A percentile compares a stretch with the other conserved stretches of the same genome.
These are phyloP conservation scores for Coleophora flavipennella DNA, from an alignment of 2,888 invertebrate species.

Conservation along the genomic window DNA sequence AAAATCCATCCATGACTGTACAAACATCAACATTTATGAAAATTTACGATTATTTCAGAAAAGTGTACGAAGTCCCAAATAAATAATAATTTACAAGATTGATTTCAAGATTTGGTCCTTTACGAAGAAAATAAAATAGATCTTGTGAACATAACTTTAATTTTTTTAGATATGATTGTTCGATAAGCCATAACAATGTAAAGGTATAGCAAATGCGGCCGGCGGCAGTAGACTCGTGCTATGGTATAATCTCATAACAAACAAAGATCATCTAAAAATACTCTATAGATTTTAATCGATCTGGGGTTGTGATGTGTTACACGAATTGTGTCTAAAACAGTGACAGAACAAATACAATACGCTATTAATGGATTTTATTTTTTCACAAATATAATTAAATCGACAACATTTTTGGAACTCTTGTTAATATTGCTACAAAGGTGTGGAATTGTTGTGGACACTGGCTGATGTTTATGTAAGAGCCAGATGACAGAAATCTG, in stretches of 20 bases:
- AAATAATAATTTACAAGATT: conserved; percentile 30
- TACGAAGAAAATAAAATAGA: conserved; percentile 23
- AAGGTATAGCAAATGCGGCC: conserved; percentile 24
- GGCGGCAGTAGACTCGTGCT: conserved; percentile 8
- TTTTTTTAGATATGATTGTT: conserved; percentile 35
- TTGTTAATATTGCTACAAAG: not conserved
- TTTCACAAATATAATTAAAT: not conserved
- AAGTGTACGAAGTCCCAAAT: conserved; percentile 27
- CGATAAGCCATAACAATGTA: conserved; percentile 49
- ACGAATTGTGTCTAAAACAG: not conserved
- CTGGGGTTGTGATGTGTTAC: not conserved
- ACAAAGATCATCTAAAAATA: conserved; percentile 70
- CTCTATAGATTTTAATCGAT: conserved; percentile 26
- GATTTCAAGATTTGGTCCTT: conserved; percentile 46
- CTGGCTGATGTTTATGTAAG: not conserved
- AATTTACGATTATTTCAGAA: not conserved
- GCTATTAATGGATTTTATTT: too few relatives aligned
- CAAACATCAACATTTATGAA: too few relatives aligned
- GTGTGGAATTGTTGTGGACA: not conserved
- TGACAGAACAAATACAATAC: not conserved
- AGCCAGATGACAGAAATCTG: too few relatives aligned
- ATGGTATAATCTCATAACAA: conserved; percentile 51
- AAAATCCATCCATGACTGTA: too few relatives aligned
- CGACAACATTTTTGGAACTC: not conserved
- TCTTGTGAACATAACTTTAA: conserved; percentile 26